A percentile compares a stretch with the other conserved stretches of the same genome.
Evolutionary conservation across 92 coral and sea anemone species (phyloP).

Genomic region (Siderastrea siderea): DNA sequence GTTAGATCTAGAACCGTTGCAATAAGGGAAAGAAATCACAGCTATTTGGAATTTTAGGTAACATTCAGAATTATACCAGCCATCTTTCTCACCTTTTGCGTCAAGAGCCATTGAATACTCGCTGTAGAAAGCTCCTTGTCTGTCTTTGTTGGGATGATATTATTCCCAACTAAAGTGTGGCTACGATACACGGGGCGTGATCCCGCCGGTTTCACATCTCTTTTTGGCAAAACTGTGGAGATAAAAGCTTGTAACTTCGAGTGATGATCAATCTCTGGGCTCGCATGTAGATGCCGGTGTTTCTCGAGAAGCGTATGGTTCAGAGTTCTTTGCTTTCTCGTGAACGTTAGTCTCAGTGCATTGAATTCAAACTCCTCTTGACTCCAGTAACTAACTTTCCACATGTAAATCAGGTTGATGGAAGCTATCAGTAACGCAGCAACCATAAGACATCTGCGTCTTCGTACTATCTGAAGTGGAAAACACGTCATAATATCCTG

Average conservation of each 20-base stretch:
- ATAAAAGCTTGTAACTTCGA: not conserved
- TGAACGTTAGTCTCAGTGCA: not conserved
- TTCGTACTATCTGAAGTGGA: not conserved
- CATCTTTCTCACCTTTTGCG: not conserved
- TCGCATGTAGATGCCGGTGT: not conserved
- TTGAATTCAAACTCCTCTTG: not conserved
- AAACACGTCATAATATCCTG: conserved; percentile 2
- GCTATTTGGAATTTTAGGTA: not conserved
- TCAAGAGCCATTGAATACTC: not conserved
- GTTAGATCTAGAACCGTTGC: not conserved
- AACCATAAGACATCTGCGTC: not conserved
- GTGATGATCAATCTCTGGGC: too few species aligned
- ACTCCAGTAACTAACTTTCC: conserved; percentile 8
- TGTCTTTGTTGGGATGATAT: too few species aligned
- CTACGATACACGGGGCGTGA: not conserved
- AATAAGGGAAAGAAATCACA: not conserved
- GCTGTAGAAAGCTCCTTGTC: not conserved
- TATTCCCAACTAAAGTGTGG: not conserved
- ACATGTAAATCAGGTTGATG: conserved; percentile 4
- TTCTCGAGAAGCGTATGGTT: not conserved
- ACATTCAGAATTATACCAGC: not conserved
- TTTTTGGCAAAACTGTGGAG: not conserved
- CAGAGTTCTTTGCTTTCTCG: not conserved
- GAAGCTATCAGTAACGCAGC: not conserved
- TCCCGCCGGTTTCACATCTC: not conserved